phyloP scores from a whole-genome alignment of 2,113 vertebrate genomes.

The Gulo gulo region DNA sequence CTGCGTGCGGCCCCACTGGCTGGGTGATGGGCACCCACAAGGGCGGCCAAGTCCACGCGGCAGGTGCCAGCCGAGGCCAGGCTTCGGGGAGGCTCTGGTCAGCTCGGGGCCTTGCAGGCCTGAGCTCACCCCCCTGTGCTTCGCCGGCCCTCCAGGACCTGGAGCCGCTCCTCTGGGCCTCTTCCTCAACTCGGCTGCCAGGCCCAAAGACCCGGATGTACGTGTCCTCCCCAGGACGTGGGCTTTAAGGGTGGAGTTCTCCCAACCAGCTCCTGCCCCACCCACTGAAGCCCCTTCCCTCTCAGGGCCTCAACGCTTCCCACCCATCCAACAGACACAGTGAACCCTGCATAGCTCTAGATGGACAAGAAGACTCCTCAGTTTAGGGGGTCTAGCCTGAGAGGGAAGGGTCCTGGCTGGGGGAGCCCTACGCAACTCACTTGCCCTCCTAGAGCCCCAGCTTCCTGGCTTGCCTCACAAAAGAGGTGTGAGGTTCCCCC shows the following conservation, averaged over 20 bases:
- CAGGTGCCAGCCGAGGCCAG: not conserved
- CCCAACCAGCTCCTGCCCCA: not conserved
- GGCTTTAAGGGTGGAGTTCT: not conserved
- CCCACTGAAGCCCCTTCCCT: not conserved
- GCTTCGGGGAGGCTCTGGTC: not conserved
- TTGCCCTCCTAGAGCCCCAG: not conserved
- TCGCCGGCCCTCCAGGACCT: not conserved
- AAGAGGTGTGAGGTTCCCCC: not conserved
- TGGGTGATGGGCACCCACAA: not conserved
- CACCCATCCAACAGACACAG: not conserved
- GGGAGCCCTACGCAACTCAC: not conserved
- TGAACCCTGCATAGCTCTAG: not conserved
- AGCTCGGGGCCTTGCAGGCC: not conserved
- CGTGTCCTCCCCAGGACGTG: not conserved
- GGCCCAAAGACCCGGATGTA: not conserved
- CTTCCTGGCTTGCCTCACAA: not conserved
- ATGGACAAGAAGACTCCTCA: not conserved
- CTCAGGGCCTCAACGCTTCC: not conserved
- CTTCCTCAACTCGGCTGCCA: conserved; percentile 60
- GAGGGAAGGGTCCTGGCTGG: not conserved
- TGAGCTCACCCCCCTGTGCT: not conserved
- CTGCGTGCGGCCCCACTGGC: not conserved
- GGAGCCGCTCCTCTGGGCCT: not conserved
- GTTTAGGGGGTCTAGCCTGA: not conserved
- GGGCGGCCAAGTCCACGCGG: not conserved